phyloP scores from a whole-genome alignment of 2,888 invertebrate species.

The Drosophila nr. perissopoda region DNA sequence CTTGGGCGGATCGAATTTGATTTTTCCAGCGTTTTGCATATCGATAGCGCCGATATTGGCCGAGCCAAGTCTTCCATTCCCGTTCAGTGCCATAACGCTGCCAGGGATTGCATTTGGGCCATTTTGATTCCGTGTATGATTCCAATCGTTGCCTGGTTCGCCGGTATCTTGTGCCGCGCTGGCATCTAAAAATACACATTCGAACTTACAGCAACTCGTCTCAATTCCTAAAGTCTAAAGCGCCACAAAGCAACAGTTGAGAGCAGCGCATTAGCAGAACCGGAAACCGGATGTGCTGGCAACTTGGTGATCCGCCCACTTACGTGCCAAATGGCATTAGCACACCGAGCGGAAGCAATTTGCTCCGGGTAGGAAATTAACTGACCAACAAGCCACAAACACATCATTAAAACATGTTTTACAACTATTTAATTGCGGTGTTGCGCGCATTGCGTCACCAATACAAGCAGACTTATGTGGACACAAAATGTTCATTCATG shows the following conservation, averaged over 20 bases:
- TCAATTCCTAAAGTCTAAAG: neutral
- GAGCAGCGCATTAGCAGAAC: constrained; percentile 26
- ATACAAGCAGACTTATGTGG: neutral
- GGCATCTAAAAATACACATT: constrained; percentile 80
- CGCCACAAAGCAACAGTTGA: constrained; percentile 63
- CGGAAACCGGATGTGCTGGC: constrained; percentile 72
- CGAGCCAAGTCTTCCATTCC: constrained; percentile 81
- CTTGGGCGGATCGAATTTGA: constrained; percentile 93
- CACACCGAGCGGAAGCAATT: constrained; percentile 60
- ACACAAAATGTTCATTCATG: constrained; percentile 58
- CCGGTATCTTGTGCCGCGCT: constrained; percentile 91
- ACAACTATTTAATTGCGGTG: constrained; percentile 71
- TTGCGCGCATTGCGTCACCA: constrained; percentile 58
- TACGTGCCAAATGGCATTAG: constrained; percentile 65
- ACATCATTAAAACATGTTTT: constrained; percentile 71
- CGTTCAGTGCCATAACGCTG: constrained; percentile 56
- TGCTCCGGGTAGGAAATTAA: constrained; percentile 60
- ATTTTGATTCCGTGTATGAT: constrained; percentile 81
- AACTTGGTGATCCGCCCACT: constrained; percentile 53
- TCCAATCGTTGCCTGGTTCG: constrained; percentile 86
- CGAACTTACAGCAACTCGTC: neutral
- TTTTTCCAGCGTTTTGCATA: constrained; percentile 91
- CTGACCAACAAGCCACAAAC: constrained; percentile 16
- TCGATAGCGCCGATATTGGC: constrained; percentile 89
- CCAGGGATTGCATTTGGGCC: constrained; percentile 62